Base-by-base conservation (phyloP, 2,113 vertebrate species). In the Tamias sibiricus region DNA sequence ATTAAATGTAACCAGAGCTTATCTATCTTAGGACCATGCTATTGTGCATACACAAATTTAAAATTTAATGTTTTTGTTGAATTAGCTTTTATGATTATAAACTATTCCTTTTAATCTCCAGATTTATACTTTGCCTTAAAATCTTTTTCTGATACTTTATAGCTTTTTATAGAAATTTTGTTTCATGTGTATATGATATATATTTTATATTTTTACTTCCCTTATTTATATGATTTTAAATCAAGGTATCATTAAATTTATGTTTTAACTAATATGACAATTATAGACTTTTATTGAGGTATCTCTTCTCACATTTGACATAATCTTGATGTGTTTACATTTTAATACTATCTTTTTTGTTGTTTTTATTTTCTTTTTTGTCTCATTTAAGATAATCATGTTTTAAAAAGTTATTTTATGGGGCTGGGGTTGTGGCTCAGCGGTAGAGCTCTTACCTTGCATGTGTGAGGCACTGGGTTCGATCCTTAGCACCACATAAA, bases 51-150 rank as follows among this genome's bases (percentile, higher is more conserved):
- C 54, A 42, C 6, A 84, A 42, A 85, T 8, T 42, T 83, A 40
- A 30, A 30, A 79, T 90, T 90, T 93, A 79, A 44, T 71, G 20
- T 79, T 64, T 89, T 28, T 95, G 9, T 72, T 52, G 71, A 89
- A 64, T n/a, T 72, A 19, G 54, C 30, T 93, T 19, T 47, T 83
- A 64, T 30, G 30, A 30, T 91, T 72, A 44, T 89, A 69, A 95
- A 84, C 77, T 62, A 16, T 81, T 28, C 17, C 26, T 6, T 64
- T 89, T 64, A 64, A 64, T 72, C 42, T 64, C 19, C 1, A 88
- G 37, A 64, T 57, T 57, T 17, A 72, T 1, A 85, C 20, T 77
- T 69, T 47, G 54, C 1, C n/a, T 90, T 85, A 59, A 76, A 92
- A 20, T 26, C 7, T 76, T 57, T 87, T 88, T 40, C 68, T 35